These are phyloP conservation scores for Myotis findleyi DNA, from an alignment of 2,797 vertebrate species.

Conservation along the genomic window DNA sequence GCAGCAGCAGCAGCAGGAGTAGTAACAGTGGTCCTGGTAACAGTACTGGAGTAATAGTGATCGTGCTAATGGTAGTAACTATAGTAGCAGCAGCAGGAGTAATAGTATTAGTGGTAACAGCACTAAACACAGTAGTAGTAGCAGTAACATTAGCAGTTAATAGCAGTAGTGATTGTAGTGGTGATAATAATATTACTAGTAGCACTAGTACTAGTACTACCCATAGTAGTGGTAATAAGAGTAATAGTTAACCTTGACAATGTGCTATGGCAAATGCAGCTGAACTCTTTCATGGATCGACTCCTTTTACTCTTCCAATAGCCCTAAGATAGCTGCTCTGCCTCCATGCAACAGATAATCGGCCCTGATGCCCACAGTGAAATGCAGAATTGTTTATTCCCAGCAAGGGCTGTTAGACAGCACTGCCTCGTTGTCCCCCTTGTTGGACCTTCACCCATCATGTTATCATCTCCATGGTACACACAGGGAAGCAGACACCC, in stretches of 20 bases:
- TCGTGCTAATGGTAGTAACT: rapidly evolving
- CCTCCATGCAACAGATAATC: too few relatives aligned
- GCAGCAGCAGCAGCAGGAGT: rapidly evolving
- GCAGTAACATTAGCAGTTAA: background rate
- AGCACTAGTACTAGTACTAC: background rate
- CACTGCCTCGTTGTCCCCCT: rapidly evolving
- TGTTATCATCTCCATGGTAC: rapidly evolving
- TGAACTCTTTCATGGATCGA: background rate
- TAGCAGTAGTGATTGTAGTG: rapidly evolving
- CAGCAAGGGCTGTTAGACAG: background rate
- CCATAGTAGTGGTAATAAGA: rapidly evolving
- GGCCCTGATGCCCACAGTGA: rapidly evolving
- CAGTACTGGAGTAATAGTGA: too few relatives aligned
- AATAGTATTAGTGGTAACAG: rapidly evolving
- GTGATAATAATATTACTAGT: background rate
- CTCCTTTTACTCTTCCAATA: background rate
- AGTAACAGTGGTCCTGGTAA: rapidly evolving
- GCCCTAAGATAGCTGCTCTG: rapidly evolving
- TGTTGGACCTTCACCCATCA: background rate
- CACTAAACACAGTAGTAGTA: rapidly evolving
- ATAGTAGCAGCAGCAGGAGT: rapidly evolving
- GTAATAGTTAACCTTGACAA: background rate
- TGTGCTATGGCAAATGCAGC: background rate
- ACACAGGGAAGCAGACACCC: background rate
- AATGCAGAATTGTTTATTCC: background rate